phyloP scores from a whole-genome alignment of 2,113 vertebrate species.

The Hemicordylus capensis region DNA sequence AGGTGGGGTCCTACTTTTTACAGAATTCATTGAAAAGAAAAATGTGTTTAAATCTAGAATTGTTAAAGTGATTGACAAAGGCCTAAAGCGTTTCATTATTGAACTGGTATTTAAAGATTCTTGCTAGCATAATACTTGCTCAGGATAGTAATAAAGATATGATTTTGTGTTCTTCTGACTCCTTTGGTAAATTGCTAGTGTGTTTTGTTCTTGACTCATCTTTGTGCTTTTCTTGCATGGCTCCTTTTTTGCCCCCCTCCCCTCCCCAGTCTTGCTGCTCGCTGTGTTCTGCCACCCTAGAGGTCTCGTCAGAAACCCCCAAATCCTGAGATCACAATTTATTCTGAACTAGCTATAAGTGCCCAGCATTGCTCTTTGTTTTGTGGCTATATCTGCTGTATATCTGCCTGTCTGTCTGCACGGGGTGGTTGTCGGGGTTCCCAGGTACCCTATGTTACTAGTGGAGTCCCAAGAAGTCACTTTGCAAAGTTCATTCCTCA shows the following conservation, averaged over 20 bases:
- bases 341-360: no score
- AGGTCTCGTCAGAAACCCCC: not conserved
- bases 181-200: accelerated
- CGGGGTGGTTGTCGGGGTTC: no score
- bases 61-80: constrained; percentile 82
- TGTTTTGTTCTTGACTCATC: not conserved
- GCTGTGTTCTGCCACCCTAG: not conserved
- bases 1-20: constrained; percentile 87
- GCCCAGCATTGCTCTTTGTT: no score
- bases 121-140: constrained; percentile 37
- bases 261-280: not conserved
- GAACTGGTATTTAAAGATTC: constrained; percentile 81
- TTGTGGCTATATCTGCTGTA: no score
- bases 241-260: not conserved
- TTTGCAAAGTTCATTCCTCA: no score
- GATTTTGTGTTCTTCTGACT: not conserved
- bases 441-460: no score
- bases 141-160: not conserved
- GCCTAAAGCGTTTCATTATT: constrained; percentile 87
- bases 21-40: constrained; percentile 82
- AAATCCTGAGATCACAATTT: not conserved
- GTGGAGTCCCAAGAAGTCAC: no score
- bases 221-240: not conserved
- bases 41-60: constrained; percentile 77
- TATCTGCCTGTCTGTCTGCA: no score